These are phyloP conservation scores for Gonocerus acuteangulatus DNA, from an alignment of 2,888 invertebrate species.

Conservation along the genomic window DNA sequence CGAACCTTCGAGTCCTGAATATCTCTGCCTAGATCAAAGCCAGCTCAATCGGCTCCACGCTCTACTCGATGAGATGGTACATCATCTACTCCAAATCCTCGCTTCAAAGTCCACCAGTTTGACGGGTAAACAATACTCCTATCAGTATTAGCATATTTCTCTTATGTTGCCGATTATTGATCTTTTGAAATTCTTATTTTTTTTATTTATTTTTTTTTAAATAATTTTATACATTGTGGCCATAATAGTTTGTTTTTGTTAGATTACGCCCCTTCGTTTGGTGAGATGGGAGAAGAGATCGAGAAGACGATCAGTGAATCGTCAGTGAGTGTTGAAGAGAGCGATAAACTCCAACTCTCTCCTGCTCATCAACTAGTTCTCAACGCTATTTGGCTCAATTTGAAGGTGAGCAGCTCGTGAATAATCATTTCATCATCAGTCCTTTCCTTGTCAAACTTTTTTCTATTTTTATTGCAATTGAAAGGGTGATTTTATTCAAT, in stretches of 20 bases:
- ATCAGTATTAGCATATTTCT: no score
- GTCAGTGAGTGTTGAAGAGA: conserved; percentile 36
- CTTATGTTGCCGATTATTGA: no score
- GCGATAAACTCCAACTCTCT: conserved; percentile 41
- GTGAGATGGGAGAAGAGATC: conserved; percentile 67
- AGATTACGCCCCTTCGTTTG: conserved; percentile 61
- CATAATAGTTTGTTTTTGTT: no score
- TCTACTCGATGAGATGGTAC: conserved; percentile 35
- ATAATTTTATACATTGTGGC: no score
- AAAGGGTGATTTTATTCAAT: no score
- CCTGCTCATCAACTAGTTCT: conserved; percentile 45
- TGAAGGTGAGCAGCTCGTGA: no score
- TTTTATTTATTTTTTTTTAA: no score
- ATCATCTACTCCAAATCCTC: conserved; percentile 37
- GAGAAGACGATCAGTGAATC: conserved; percentile 41
- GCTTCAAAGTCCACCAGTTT: conserved; percentile 36
- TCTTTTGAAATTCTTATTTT: no score
- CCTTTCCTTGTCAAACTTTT: no score
- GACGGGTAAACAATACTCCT: conserved; percentile 36
- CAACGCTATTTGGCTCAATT: conserved; percentile 48
- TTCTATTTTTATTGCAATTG: no score
- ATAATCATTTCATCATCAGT: not conserved
- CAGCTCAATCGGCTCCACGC: conserved; percentile 30
- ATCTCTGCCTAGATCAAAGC: conserved; percentile 6
- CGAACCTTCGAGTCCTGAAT: conserved; percentile 37